Conservation (phyloP, 2,113 vertebrate species). For the Bostrychus sinensis region DNA sequence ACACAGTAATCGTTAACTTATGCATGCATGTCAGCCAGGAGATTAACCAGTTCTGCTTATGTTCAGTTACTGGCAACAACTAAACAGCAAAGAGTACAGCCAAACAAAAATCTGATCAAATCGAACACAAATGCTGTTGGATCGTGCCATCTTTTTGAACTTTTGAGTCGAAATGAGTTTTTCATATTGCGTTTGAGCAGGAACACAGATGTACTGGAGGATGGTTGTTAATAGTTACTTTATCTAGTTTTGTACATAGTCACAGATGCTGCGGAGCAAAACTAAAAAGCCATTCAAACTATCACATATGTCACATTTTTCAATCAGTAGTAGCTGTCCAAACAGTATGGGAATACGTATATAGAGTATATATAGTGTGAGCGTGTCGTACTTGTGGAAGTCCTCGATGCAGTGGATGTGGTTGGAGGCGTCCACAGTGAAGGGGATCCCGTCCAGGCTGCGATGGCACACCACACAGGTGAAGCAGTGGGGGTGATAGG, state of each 20-base stretch:
- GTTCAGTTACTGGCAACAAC: not conserved
- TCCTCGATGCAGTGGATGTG: conserved; percentile 99
- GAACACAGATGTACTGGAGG: conserved; percentile 6
- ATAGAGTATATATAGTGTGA: not conserved
- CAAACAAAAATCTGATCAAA: conserved; percentile 3
- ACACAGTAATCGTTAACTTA: not conserved
- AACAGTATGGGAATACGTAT: not conserved
- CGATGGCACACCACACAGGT: conserved; percentile 95
- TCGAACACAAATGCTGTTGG: not conserved
- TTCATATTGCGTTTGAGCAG: not conserved
- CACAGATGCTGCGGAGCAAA: not conserved
- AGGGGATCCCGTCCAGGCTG: conserved; percentile 96
- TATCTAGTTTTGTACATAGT: not conserved
- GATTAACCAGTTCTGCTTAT: not conserved
- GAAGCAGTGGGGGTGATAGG: conserved; percentile 98
- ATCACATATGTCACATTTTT: not conserved
- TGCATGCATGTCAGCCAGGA: not conserved
- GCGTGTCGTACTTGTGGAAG: conserved; percentile 90
- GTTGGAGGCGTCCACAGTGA: conserved; percentile 94
- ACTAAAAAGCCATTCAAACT: not conserved
- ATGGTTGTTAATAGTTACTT: not conserved
- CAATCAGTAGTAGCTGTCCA: too few species aligned
- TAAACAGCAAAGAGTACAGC: not conserved
- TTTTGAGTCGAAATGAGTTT: not conserved
- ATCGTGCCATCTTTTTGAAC: conserved; percentile 3